phyloP scores from a whole-genome alignment of 2,113 vertebrate species.

The Manacus vitellinus region DNA sequence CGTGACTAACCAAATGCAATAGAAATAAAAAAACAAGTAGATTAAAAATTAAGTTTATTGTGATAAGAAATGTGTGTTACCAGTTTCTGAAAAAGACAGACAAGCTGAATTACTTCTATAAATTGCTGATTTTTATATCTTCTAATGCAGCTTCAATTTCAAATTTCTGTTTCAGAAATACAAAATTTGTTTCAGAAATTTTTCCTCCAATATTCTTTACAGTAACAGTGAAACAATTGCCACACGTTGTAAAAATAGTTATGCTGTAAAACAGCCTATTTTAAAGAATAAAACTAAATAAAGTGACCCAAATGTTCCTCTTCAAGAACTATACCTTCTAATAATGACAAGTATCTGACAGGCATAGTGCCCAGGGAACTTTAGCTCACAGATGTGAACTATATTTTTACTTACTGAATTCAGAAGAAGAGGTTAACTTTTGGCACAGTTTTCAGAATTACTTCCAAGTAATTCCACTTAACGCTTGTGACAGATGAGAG shows the following conservation, averaged over 20 bases:
- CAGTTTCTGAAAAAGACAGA: background rate
- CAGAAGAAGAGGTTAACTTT: background rate
- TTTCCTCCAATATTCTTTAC: background rate
- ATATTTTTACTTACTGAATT: background rate
- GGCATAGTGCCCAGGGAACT: background rate
- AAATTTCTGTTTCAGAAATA: background rate
- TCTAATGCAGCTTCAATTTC: background rate
- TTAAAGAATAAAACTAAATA: background rate
- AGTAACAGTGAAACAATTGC: background rate
- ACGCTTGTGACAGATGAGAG: background rate
- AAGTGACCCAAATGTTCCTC: background rate
- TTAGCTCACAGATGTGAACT: background rate
- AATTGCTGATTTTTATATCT: background rate
- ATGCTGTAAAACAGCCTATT: background rate
- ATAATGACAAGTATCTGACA: background rate
- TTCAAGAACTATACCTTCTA: background rate
- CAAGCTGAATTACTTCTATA: background rate
- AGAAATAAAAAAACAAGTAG: background rate
- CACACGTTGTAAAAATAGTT: background rate
- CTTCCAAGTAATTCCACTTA: background rate
- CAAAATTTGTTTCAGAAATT: background rate
- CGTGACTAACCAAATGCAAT: fast-evolving
- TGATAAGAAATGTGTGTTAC: background rate
- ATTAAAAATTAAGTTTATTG: background rate
- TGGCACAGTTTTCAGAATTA: background rate